A percentile compares a stretch with the other conserved stretches of the same genome.
Evolutionary conservation across 2,113 vertebrate species (phyloP).

Genomic region (Vicugna pacos): DNA sequence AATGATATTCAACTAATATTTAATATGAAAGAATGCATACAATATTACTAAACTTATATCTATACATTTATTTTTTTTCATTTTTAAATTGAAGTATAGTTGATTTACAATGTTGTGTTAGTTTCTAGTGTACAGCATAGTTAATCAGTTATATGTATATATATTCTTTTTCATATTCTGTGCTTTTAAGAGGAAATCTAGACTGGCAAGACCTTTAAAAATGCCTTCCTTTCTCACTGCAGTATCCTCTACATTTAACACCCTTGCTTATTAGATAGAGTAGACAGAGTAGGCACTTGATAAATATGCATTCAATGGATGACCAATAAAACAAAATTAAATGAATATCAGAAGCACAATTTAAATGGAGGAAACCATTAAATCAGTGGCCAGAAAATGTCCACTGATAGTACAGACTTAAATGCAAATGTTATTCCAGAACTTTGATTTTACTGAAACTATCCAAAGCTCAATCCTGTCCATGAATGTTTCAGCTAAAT

Average conservation of each 20-base stretch:
- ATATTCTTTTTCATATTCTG: no score
- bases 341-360: not conserved
- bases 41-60: not conserved
- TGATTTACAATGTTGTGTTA: no score
- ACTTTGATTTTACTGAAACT: conserved; percentile 21
- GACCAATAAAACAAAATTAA: conserved; percentile 12
- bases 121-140: no score
- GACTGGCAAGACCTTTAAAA: not conserved
- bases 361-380: not conserved
- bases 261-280: not conserved
- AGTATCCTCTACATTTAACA: not conserved
- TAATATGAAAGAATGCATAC: not conserved
- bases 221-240: not conserved
- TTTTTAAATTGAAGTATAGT: no score
- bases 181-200: not conserved
- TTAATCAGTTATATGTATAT: no score
- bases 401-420: not conserved
- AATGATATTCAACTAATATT: not conserved
- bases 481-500: conserved; percentile 43
- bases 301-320: not conserved
- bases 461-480: not conserved
- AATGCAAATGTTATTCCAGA: not conserved
- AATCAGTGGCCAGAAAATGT: not conserved
- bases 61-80: not conserved
- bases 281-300: not conserved